A percentile compares a stretch with the other conserved stretches of the same genome.
These are phyloP conservation scores for Halcyon badia DNA, from an alignment of 2,797 vertebrate genomes.

Conservation along the genomic window DNA sequence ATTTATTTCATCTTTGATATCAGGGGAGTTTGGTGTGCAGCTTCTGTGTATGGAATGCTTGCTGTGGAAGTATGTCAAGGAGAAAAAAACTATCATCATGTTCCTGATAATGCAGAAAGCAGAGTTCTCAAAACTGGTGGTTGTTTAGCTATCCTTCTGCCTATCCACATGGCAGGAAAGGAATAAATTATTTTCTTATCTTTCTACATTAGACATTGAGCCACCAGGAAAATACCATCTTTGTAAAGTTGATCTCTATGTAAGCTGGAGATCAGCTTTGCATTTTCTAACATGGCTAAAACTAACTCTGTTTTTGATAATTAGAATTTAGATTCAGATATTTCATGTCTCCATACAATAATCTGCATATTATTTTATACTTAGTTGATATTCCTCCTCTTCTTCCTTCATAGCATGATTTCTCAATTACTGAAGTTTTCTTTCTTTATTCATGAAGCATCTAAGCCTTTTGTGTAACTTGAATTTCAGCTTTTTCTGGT, in stretches of 20 bases:
- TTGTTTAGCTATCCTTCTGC: neutral
- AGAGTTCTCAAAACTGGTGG: neutral
- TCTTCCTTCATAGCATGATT: neutral
- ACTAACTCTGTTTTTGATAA: neutral
- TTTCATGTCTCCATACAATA: neutral
- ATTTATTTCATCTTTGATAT: conserved; percentile 22
- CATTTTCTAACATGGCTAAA: neutral
- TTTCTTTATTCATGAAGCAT: neutral
- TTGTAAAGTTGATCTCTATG: neutral
- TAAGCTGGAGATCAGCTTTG: neutral
- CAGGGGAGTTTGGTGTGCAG: neutral
- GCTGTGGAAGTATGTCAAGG: conserved; percentile 39
- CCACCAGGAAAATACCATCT: neutral
- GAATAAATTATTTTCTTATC: neutral
- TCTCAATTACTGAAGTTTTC: neutral
- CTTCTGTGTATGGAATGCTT: neutral
- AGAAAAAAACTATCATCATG: neutral
- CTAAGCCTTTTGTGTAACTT: neutral
- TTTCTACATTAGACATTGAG: neutral
- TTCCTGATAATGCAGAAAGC: conserved; percentile 16
- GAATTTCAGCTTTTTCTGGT: neutral
- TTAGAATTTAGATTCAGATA: neutral
- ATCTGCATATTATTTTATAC: neutral
- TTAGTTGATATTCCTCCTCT: neutral
- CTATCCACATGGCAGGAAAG: neutral